These are phyloP conservation scores for Calcarius lapponicus DNA, from an alignment of 2,797 vertebrate genomes.

Conservation along the genomic window DNA sequence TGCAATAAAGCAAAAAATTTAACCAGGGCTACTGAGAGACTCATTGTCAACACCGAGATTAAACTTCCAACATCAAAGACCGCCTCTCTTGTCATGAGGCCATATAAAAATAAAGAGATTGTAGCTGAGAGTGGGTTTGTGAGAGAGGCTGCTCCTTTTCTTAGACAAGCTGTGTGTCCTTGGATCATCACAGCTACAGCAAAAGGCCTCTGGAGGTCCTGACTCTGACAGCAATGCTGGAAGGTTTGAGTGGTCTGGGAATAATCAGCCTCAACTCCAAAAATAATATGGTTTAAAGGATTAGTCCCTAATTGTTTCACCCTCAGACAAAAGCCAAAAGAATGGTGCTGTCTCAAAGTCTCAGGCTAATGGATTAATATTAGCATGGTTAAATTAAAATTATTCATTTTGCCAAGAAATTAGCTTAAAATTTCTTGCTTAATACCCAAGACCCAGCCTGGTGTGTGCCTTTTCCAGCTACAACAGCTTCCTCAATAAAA, in stretches of 20 bases:
- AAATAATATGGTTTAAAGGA: constrained; percentile 8
- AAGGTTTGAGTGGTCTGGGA: not conserved
- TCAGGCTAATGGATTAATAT: not conserved
- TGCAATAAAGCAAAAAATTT: not conserved
- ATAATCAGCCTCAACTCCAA: constrained; percentile 24
- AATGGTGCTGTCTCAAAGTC: not conserved
- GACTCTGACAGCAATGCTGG: not conserved
- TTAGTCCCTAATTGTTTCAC: constrained; percentile 11
- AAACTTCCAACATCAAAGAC: not conserved
- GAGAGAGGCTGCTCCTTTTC: not conserved
- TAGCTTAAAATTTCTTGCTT: not conserved
- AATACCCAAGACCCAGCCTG: not conserved
- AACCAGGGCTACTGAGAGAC: not conserved
- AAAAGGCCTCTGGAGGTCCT: not conserved
- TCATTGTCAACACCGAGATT: constrained; percentile 1
- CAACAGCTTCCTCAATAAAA: not conserved
- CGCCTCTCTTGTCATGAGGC: not conserved
- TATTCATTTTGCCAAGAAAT: not conserved
- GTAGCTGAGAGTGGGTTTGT: not conserved
- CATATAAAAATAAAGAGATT: not conserved
- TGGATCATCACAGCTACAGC: not conserved
- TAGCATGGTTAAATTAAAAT: not conserved
- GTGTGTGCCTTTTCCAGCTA: not conserved
- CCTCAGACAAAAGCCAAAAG: not conserved
- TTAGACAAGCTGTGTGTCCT: not conserved